phyloP scores from a whole-genome alignment of 2,797 vertebrate genomes.

The Benthosema pterotum region DNA sequence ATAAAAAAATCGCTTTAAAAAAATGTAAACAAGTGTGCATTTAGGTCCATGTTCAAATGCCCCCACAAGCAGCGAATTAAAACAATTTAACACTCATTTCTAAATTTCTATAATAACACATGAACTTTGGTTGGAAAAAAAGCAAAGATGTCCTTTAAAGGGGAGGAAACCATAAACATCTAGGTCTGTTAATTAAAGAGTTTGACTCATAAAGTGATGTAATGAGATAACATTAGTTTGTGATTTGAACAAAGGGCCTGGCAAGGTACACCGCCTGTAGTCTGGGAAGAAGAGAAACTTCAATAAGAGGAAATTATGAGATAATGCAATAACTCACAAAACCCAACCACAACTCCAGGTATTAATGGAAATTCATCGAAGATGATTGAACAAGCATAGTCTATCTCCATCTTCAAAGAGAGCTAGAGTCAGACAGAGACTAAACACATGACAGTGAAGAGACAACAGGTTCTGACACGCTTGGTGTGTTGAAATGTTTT shows the following conservation, averaged over 20 bases:
- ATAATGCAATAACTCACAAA: neutral
- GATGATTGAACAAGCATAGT: constrained; percentile 11
- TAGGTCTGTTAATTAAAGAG: no score
- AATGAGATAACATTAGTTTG: no score
- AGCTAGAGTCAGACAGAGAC: constrained; percentile 1
- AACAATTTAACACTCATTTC: no score
- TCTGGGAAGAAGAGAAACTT: neutral
- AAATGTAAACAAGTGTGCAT: no score
- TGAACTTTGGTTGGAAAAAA: no score
- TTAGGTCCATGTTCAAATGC: no score
- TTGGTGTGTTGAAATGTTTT: constrained; percentile 16
- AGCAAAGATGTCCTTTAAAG: no score
- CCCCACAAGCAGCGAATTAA: no score
- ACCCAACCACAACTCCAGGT: neutral
- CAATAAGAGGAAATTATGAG: constrained; percentile 4
- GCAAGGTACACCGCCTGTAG: neutral
- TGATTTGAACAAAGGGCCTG: neutral
- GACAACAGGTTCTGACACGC: constrained; percentile 22
- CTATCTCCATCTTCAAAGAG: constrained; percentile 4
- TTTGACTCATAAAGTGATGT: no score
- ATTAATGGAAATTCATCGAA: neutral
- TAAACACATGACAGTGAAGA: neutral
- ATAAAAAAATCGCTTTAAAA: no score
- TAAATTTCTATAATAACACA: no score
- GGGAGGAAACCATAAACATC: no score